Percentiles rank a stretch among this genome's conserved stretches.
Conservation (phyloP, 2,888 invertebrate species). For the Chrysotoxum bicinctum region DNA sequence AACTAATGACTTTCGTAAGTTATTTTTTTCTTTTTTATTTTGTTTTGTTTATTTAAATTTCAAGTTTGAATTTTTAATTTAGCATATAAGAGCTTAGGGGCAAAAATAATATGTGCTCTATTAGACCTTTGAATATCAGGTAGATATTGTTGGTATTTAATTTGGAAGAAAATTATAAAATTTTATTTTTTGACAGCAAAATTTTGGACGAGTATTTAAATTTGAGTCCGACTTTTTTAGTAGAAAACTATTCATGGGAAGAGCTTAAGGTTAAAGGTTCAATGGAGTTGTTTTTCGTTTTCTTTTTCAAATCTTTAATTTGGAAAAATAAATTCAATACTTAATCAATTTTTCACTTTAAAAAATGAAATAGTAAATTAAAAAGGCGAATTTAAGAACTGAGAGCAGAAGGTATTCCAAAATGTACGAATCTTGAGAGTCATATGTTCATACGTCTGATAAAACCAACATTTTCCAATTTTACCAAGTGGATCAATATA, state of each 20-base stretch:
- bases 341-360: no score
- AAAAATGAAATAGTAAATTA: no score
- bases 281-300: background rate
- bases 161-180: background rate
- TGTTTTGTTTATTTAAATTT: slow-evolving; percentile 44
- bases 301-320: background rate
- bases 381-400: no score
- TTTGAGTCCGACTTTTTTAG: background rate
- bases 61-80: slow-evolving; percentile 44
- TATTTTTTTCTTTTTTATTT: background rate
- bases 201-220: background rate
- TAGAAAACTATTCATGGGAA: background rate
- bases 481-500: no score
- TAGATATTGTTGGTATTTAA: background rate
- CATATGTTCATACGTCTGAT: no score
- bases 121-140: background rate
- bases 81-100: slow-evolving; percentile 20
- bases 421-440: no score
- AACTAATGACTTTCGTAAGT: slow-evolving; percentile 64
- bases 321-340: no score
- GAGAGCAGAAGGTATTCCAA: no score
- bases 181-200: background rate
- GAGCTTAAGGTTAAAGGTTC: background rate
- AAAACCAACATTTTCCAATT: no score
- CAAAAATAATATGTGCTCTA: background rate